phyloP scores from a whole-genome alignment of 2,113 vertebrate species.

The Chlorocebus sabaeus region DNA sequence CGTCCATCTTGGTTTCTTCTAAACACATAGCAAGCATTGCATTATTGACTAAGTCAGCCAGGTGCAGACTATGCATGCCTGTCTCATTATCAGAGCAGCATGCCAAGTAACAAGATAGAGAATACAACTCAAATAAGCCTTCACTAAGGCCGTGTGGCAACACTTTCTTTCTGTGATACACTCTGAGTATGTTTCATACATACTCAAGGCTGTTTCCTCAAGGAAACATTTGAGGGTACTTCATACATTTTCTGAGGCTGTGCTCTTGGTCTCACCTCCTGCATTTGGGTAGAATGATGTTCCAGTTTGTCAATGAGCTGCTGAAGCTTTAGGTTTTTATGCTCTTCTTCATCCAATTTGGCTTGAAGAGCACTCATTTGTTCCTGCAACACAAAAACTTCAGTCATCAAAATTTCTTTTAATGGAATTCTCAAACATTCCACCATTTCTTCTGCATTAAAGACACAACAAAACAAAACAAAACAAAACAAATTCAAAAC shows the following conservation, averaged over 20 bases:
- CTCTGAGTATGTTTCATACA: background rate
- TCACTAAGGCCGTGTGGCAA: background rate
- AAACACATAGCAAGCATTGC: background rate
- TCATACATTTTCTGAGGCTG: background rate
- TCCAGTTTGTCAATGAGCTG: conserved; percentile 92
- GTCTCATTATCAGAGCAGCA: background rate
- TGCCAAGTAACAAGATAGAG: background rate
- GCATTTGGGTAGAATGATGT: conserved; percentile 86
- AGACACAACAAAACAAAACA: background rate
- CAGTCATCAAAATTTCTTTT: background rate
- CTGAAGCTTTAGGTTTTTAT: conserved; percentile 89
- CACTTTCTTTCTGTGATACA: background rate
- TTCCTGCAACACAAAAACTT: conserved; percentile 84
- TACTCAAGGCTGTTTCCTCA: too few species aligned
- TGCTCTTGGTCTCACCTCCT: conserved; percentile 81
- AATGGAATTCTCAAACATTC: background rate
- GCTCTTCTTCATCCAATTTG: conserved; percentile 91
- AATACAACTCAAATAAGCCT: background rate
- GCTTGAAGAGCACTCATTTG: conserved; percentile 86
- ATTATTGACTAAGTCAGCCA: fast-evolving
- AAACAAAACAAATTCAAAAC: background rate
- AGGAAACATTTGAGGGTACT: too few species aligned
- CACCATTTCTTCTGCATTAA: background rate
- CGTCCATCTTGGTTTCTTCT: background rate
- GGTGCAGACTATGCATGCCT: background rate